Evolutionary conservation across 2,113 vertebrate species (phyloP), one percentile per base, ranked within the genome.

Genomic region (Apus apus): DNA sequence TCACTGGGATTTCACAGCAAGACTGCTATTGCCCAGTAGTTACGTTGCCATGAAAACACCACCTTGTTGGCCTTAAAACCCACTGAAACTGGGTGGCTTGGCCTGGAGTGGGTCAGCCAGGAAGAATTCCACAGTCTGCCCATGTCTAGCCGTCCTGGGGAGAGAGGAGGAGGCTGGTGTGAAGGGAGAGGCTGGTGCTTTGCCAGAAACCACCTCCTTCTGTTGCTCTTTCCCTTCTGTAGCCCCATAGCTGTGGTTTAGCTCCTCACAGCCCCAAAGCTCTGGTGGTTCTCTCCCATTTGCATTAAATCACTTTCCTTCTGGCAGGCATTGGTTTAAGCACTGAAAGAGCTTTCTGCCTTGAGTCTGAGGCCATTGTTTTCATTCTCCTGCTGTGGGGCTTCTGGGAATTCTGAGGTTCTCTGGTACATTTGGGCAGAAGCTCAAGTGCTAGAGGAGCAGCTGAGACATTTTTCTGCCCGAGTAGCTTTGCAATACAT

Each of bases 141-240:
- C 0, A 1, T 79, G 76, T 90, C 83, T 65, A 2, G 13, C 64
- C 16, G 27, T 50, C 76, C 86, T 5, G 2, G 43, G 34, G 67
- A 75, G 75, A 70, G 46, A 1, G 9, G 56, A 93, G 75, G 27
- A 12, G 48, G 71, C n/a, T 0, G 7, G 30, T 1, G 6, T 74
- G 57, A 71, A 70, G 29, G 5, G 27, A 70, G 65, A 78, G 56
- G 51, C 51, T 81, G 66, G 13, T 88, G 34, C n/a, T 46, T 53
- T 46, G 74, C 90, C 90, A 93, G 90, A 53, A 91, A 75, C 71
- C 89, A 62, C 72, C 71, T 85, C 75, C 62, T 89, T 83, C 87
- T 79, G 66, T 38, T 66, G 57, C 93, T 62, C 25, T 46, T 80
- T 86, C 68, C 60, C 60, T 75, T 46, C 54, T 60, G 90, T 12